A percentile compares a stretch with the other conserved stretches of the same genome.
phyloP scores from a whole-genome alignment of 35 echinoderm and acorn worm species.

The Ophiothrix spiculata region DNA sequence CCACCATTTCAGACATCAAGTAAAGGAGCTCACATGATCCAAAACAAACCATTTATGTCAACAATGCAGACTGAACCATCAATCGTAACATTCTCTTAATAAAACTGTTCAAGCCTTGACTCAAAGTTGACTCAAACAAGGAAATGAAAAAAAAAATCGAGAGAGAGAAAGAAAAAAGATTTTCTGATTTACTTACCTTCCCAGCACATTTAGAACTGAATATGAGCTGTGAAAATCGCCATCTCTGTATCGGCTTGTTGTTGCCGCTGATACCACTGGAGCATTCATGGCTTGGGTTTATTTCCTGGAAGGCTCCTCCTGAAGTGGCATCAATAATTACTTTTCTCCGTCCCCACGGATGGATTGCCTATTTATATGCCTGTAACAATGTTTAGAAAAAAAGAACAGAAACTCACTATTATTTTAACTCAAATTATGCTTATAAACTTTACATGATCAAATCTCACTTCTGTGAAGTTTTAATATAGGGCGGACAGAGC shows the following conservation, averaged over 20 bases:
- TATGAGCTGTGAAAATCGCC: constrained; percentile 59
- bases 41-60: no score
- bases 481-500: no score
- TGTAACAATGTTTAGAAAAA: background rate
- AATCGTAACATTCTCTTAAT: background rate
- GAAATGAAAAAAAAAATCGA: background rate
- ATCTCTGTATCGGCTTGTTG: constrained; percentile 50
- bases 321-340: constrained; percentile 24
- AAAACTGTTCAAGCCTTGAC: background rate
- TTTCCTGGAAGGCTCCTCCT: background rate
- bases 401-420: no score
- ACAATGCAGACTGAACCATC: no score
- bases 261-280: constrained; percentile 44
- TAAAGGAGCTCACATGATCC: no score
- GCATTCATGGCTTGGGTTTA: constrained; percentile 22
- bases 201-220: constrained; percentile 49
- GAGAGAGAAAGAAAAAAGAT: background rate
- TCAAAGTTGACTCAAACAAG: background rate
- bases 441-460: no score
- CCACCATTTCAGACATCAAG: no score
- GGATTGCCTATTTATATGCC: background rate
- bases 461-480: no score
- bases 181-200: constrained; percentile 40
- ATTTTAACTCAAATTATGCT: no score
- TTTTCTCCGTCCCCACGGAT: background rate